Base-by-base conservation (phyloP, 1,140 invertebrate species). In the Drosophila funebris region DNA sequence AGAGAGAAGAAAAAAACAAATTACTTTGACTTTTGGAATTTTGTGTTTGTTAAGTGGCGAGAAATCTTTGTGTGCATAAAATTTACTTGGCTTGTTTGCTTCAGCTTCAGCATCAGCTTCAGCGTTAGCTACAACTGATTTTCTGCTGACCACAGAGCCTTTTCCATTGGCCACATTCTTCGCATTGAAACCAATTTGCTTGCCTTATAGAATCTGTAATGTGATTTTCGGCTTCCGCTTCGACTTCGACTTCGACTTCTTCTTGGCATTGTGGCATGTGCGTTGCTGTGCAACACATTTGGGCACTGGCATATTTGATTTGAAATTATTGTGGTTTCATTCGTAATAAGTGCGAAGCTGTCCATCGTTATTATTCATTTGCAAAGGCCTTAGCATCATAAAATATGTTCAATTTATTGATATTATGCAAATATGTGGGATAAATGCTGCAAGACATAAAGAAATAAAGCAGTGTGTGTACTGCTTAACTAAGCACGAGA, bases 21-120 rank as follows among this genome's bases (percentile, higher is more conserved):
- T 69, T 62, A 73, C 64, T 76, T 76, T 70, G 74, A 73, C 70
- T 69, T 73, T 76, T 69, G 46, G 71, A 73, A 69, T 77, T 73
- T 52, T 75, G 39, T 14, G 62, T 66, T 76, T 73, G 69, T 67
- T 70, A 76, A 73, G 63, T 76, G 70, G 69, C 70, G 39, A 44
- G 62, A 67, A 73, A 61, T 75, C 53, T 66, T 72, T 75, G 60
- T 72, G 62, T 60, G 41, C 57, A 31, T 36, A 43, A 62, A 62
- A 73, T 76, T 76, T 76, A 7, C 41, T 67, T 66, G 16, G 54
- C 14, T 69, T 52, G 39, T 68, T 53, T 31, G 37, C 20, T 46
- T 31, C 53, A 13, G 52, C 18, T 27, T 37, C 18, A 29, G 39
- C 37, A 22, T 13, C 22, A 56, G 39, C 54, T 50, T 69, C 56